phyloP scores from a whole-genome alignment of 1,140 invertebrate genomes.

The Zaprionus nigranus region DNA sequence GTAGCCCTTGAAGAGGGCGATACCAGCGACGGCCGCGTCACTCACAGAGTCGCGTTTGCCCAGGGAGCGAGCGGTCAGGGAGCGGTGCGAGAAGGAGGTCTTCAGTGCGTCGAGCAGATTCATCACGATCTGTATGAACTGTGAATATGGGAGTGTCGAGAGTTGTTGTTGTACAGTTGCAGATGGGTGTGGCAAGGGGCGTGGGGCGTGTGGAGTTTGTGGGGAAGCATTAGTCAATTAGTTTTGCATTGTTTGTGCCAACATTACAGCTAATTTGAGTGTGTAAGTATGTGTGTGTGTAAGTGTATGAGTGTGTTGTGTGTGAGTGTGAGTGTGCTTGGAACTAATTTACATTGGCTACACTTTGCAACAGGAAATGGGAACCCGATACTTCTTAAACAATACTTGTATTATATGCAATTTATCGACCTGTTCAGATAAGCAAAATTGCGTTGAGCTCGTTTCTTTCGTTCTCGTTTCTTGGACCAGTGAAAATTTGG shows the following conservation, averaged over 20 bases:
- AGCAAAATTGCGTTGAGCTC: too few relatives aligned
- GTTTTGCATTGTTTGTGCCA: conserved; percentile 71
- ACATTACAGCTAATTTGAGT: conserved; percentile 36
- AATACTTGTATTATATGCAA: background rate
- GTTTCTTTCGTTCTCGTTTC: background rate
- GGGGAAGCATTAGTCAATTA: conserved; percentile 76
- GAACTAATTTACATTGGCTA: conserved; percentile 60
- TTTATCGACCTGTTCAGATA: background rate
- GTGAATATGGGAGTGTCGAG: conserved; percentile 75
- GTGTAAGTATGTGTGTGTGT: conserved; percentile 22
- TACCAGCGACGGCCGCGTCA: conserved; percentile 93
- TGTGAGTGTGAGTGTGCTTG: conserved; percentile 38
- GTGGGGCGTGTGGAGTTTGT: conserved; percentile 19
- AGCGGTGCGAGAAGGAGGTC: conserved; percentile 95
- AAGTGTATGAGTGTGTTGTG: conserved; percentile 25
- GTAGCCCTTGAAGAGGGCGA: conserved; percentile 95
- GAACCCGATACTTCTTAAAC: background rate
- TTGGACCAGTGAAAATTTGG: background rate
- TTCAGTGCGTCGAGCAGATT: conserved; percentile 95
- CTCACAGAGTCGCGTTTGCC: conserved; percentile 94
- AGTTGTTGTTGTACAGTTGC: conserved; percentile 40
- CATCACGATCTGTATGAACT: conserved; percentile 96
- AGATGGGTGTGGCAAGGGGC: conserved; percentile 19
- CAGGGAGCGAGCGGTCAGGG: conserved; percentile 91
- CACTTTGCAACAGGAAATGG: conserved; percentile 61